Evolutionary conservation across 2,888 invertebrate species (phyloP), one percentile per base, ranked within the genome.

Genomic region (Hipparchia sbordonii): DNA sequence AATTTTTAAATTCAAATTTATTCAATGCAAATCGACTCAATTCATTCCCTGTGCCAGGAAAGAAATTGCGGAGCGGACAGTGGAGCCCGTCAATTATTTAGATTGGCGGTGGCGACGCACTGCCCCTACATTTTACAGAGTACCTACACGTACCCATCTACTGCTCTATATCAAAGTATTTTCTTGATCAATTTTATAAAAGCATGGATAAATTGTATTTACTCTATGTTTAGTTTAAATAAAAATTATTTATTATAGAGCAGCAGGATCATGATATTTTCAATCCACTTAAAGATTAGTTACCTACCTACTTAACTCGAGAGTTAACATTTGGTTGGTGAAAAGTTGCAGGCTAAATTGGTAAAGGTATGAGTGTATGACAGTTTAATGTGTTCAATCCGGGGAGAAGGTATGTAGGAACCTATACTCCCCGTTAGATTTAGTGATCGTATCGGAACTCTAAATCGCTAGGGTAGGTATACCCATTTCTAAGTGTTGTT

Each of bases 81-180:
- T 85, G 90, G 83, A 87, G 84, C 85, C 85, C 88, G 91, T 92
- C 93, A 93, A 93, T 93, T 93, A 93, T 93, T 93, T 93, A 93
- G 93, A 93, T 93, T 93, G 93, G 90, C 85, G 87, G 86, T 88
- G 90, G 86, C 90, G 91, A 77, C 82, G 82, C 80, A 75, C 74
- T 73, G 77, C 74, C 76, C 76, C 74, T 82, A 82, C 82, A 81
- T 80, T 82, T 82, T 72, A 73, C 74, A 76, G 6, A 52, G 46
- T 60, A 51, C 67, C 70, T 71, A 71, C 72, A 13, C 23, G 33
- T 54, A 12, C 9, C 10, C 8, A 51, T 3, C 3, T 68, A 61
- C 69, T 52, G 59, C 51, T 59, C 48, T 59, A 13, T 59, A 52
- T 12, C 56, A 12, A 72, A 72, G 72, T 72, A 72, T 67, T 57